These are phyloP conservation scores for Discoglossus pictus DNA, from an alignment of 2,797 vertebrate genomes.

Conservation along the genomic window DNA sequence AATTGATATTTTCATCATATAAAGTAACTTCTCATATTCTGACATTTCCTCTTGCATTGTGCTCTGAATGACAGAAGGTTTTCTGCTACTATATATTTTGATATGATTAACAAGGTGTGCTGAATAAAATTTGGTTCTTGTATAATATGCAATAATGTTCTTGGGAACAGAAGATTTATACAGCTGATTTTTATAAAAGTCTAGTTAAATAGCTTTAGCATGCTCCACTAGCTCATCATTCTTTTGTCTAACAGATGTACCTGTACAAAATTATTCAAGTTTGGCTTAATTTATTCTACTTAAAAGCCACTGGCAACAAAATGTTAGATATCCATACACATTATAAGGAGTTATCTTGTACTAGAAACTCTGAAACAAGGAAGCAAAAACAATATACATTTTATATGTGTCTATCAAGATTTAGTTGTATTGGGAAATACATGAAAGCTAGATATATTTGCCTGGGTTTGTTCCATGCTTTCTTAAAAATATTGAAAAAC, in stretches of 20 bases:
- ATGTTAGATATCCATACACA: background rate
- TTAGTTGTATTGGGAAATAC: no score
- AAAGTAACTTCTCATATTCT: no score
- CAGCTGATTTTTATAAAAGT: background rate
- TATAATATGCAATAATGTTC: background rate
- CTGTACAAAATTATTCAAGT: background rate
- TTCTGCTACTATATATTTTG: background rate
- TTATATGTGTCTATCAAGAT: no score
- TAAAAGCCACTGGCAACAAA: background rate
- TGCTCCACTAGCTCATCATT: background rate
- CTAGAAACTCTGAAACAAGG: background rate
- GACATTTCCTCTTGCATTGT: background rate
- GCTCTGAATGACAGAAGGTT: background rate
- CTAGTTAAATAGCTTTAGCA: background rate
- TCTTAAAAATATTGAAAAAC: no score
- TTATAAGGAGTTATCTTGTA: background rate
- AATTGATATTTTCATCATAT: no score
- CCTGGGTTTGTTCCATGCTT: no score
- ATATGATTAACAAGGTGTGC: background rate
- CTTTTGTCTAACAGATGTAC: background rate
- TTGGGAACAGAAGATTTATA: background rate
- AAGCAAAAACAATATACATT: no score
- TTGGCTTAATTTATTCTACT: background rate
- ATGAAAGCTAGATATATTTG: no score
- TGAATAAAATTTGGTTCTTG: background rate